Evolutionary conservation across 2,888 invertebrate species (phyloP).

Genomic region (Bombyx huttoni): DNA sequence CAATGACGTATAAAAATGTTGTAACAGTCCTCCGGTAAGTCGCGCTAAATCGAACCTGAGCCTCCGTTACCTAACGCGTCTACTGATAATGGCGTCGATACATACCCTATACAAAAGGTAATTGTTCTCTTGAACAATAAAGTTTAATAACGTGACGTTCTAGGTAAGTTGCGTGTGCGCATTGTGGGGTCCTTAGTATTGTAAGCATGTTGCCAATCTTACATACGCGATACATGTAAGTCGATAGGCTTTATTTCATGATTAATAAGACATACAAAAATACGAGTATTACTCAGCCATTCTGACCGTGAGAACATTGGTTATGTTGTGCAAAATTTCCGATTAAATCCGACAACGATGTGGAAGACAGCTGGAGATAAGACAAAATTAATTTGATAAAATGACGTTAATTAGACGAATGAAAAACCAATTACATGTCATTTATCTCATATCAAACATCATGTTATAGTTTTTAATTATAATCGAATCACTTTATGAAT

Average conservation of each 20-base stretch:
- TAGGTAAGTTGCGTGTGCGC: slow-evolving; percentile 47
- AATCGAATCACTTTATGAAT: slow-evolving; percentile 27
- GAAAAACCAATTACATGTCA: not conserved
- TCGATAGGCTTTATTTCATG: not conserved
- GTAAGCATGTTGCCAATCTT: not conserved
- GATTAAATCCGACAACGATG: too few relatives aligned
- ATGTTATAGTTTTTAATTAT: slow-evolving; percentile 21
- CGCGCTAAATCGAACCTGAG: slow-evolving; percentile 46
- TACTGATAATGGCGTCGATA: slow-evolving; percentile 57
- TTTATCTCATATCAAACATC: not conserved
- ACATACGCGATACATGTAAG: slow-evolving; percentile 2
- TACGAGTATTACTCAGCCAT: not conserved
- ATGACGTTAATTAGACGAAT: not conserved
- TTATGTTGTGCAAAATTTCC: not conserved
- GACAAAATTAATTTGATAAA: not conserved
- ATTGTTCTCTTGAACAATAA: slow-evolving; percentile 70
- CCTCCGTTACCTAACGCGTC: slow-evolving; percentile 53
- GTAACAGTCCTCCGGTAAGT: slow-evolving; percentile 17
- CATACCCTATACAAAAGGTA: slow-evolving; percentile 62
- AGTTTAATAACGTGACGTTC: slow-evolving; percentile 60
- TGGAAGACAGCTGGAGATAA: too few relatives aligned
- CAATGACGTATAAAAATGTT: slow-evolving; percentile 45
- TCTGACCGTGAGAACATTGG: not conserved
- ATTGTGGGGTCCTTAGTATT: slow-evolving; percentile 11
- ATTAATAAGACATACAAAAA: not conserved